These are phyloP conservation scores for Poecilia gillii DNA, from an alignment of 2,797 vertebrate genomes.

Conservation along the genomic window DNA sequence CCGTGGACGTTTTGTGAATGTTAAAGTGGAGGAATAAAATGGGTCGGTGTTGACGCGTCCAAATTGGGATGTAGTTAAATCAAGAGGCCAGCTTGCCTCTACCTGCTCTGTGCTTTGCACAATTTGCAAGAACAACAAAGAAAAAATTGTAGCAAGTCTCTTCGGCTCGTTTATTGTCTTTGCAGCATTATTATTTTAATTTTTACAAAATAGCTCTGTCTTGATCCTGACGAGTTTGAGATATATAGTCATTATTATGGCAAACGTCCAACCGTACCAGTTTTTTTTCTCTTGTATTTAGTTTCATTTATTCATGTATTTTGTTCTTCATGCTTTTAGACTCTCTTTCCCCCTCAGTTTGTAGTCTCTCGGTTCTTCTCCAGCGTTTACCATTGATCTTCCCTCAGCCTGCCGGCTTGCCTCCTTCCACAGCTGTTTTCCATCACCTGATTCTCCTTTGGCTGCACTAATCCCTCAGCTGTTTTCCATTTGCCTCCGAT, in stretches of 20 bases:
- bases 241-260: not conserved
- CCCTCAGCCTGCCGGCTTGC: not conserved
- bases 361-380: not conserved
- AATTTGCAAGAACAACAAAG: not conserved
- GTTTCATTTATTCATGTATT: not conserved
- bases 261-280: not conserved
- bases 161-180: not conserved
- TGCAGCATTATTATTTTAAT: not conserved
- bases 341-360: not conserved
- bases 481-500: not conserved
- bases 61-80: not conserved
- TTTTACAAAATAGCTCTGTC: not conserved
- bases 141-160: too few species aligned
- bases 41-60: not conserved
- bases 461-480: not conserved
- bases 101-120: not conserved
- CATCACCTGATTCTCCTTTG: not conserved
- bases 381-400: not conserved
- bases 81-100: not conserved
- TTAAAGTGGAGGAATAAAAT: not conserved
- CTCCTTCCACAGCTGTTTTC: not conserved
- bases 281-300: not conserved
- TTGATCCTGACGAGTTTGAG: not conserved
- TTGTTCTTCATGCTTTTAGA: not conserved
- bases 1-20: not conserved